Evolutionary conservation across 2,888 invertebrate genomes (phyloP), one percentile per base, ranked within the genome.

Genomic region (Boloria selene): DNA sequence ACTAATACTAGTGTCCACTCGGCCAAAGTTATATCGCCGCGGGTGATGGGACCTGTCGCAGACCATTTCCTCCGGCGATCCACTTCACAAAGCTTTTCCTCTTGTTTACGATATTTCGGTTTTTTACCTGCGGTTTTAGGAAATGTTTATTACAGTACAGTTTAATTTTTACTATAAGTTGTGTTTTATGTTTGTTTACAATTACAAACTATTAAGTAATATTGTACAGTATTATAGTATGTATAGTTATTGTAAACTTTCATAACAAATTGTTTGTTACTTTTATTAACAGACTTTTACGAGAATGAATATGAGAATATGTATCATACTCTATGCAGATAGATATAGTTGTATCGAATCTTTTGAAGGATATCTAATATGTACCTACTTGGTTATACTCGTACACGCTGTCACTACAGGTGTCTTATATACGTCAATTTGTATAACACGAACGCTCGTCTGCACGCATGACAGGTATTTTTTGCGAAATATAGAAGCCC

Each of bases 11-110:
- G 45, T 45, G 67, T 71, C 68, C 68, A 69, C 62, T 65, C 63
- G 61, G 63, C 47, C 69, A 71, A 71, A 74, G 70, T 73, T 75
- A 74, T 72, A 70, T 69, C 49, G 70, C 73, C 70, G 70, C 72
- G 73, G 74, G 73, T 74, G 74, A 77, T 74, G 75, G 70, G 75
- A 73, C 74, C 73, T 75, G 72, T 74, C 75, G 71, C 72, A 74
- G 74, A 60, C 75, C 73, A 76, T 78, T 79, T 76, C 75, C 77
- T 75, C 70, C 69, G 64, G 67, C 70, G 67, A 70, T 69, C 74
- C 72, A 71, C 67, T 72, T 62, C 66, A 64, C 64, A 61, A 50
- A 44, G 61, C 10, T 68, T 67, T 68, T 68, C 70, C 70, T 70
- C 73, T 71, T 73, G 71, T 75, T 74, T 73, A 70, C 67, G 70